phyloP scores from a whole-genome alignment of 2,113 vertebrate species.

The Ammospiza caudacuta region DNA sequence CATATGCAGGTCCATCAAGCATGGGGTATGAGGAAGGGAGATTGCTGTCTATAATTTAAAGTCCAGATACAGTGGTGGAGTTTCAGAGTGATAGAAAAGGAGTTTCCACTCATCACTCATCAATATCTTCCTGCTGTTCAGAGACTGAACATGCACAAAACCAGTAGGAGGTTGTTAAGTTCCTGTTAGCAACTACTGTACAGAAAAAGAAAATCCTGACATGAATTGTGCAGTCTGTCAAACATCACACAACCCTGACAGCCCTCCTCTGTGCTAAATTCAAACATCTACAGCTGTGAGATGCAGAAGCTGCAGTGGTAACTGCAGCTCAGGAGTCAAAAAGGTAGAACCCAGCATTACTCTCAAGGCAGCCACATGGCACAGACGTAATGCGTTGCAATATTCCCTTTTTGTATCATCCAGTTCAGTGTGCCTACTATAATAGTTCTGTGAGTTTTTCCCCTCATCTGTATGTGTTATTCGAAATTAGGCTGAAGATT shows the following conservation, averaged over 20 bases:
- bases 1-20: not conserved
- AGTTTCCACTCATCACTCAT: not conserved
- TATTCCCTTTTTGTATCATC: accelerated
- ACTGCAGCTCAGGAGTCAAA: not conserved
- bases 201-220: not conserved
- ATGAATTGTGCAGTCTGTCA: not conserved
- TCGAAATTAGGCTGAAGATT: not conserved
- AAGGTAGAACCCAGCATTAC: accelerated
- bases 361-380: not conserved
- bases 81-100: not conserved
- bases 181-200: not conserved
- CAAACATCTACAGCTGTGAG: not conserved
- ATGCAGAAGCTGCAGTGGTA: not conserved
- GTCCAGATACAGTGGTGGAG: not conserved
- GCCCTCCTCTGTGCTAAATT: not conserved
- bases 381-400: accelerated
- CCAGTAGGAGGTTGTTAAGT: not conserved
- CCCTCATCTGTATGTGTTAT: not conserved
- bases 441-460: not conserved
- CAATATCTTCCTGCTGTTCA: not conserved
- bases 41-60: not conserved
- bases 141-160: constrained; percentile 26
- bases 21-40: not conserved
- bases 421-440: not conserved
- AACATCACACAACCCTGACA: not conserved